Base-by-base conservation (phyloP, 2,113 vertebrate species). In the Leptodactylus fuscus region DNA sequence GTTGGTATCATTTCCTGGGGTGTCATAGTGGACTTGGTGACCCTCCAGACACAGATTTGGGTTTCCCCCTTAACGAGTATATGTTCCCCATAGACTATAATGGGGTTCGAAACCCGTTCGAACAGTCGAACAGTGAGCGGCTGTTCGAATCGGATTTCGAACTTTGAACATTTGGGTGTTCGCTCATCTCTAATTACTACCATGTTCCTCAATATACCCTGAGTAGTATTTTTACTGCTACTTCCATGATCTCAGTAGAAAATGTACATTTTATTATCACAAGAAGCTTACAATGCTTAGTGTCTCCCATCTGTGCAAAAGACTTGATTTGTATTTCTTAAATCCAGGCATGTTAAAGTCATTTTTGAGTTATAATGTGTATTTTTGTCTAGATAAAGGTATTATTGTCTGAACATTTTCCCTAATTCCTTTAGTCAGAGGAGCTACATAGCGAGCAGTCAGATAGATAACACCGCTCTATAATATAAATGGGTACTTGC, bases 321-420 rank as follows among this genome's bases (percentile, higher is more conserved):
- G 20, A 12, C 34, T 9, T n/a, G 32, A 38, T 36, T 38, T 34
- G 38, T 20, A n/a, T 38, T 70, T 38, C 15, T 11, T 70, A 38
- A 18, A 38, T 70, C 67, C 1, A 11, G 13, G 20, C 36, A n/a
- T 71, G 2, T 10, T 41, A 20, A 71, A 71, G 69, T 71, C 36
- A 41, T 15, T n/a, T 24, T 41, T 73, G 20, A 73, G 44, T 70
- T 73, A 73, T n/a, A 46, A 32, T 65, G 60, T 65, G 60, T 65
- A 16, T 34, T 32, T 32, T 34, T 65, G 8, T 41, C 34, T 38
- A n/a, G 34, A 70, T 70, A 70, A 70, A 70, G 10, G 18, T 22
- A 16, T 32, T 32, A 65, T 34, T 70, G 6, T 38, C 16, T 11
- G 11, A 74, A n/a, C 24, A 44, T 27, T 74, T 34, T 24, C 5